Evolutionary conservation across 2,888 invertebrate genomes (phyloP).

Genomic region (Melinaea marsaeus): DNA sequence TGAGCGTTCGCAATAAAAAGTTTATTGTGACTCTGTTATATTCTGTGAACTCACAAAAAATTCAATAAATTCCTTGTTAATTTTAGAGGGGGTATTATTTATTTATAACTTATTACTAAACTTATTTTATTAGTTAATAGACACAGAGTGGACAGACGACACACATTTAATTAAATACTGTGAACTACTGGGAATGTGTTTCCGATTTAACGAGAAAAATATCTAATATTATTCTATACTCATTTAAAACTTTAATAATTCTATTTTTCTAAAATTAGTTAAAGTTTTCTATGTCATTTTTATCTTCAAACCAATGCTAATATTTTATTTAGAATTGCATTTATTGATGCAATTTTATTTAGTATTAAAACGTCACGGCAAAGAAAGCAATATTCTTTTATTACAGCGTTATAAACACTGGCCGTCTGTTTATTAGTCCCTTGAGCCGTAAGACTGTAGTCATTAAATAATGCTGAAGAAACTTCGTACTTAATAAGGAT

Average conservation of each 20-base stretch:
- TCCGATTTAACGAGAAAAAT: constrained; percentile 9
- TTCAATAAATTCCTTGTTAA: constrained; percentile 19
- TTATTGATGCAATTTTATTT: constrained; percentile 3
- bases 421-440: constrained; percentile 13
- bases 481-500: constrained; percentile 14
- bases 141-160: constrained; percentile 24
- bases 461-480: constrained; percentile 20
- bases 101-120: constrained; percentile 10
- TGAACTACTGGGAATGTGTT: constrained; percentile 20
- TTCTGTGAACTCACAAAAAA: constrained; percentile 28
- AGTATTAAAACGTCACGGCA: not conserved
- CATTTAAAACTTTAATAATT: not conserved
- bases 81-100: constrained; percentile 12
- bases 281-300: not conserved
- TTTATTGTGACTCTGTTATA: constrained; percentile 25
- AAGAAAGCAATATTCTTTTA: constrained; percentile 1
- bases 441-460: constrained; percentile 14
- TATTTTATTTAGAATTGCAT: not conserved
- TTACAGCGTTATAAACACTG: constrained; percentile 3
- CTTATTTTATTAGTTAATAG: constrained; percentile 16
- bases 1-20: constrained; percentile 24
- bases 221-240: too few species aligned
- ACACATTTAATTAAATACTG: constrained; percentile 16
- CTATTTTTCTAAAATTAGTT: not conserved
- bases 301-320: too few species aligned